Percentiles rank a stretch among this genome's conserved stretches.
Conservation (phyloP, 2,888 invertebrate genomes). For the Cataglyphis cursor region DNA sequence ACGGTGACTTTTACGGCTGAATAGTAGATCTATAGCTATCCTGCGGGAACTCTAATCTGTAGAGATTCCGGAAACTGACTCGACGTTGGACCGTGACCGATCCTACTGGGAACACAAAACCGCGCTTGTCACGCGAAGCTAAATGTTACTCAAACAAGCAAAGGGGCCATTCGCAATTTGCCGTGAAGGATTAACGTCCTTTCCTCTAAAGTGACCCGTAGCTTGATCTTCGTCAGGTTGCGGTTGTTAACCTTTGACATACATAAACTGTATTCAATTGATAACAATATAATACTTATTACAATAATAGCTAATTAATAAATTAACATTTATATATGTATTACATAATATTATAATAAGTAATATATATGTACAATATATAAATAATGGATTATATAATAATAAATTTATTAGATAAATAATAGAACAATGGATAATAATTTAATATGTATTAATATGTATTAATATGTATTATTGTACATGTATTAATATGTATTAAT, state of each 20-base stretch:
- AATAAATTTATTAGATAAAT: neutral
- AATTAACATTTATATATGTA: neutral
- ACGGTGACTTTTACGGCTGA: constrained; percentile 2
- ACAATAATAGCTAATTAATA: neutral
- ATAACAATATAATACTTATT: neutral
- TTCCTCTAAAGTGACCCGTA: constrained; percentile 19
- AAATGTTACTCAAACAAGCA: constrained; percentile 53
- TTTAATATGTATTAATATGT: no score
- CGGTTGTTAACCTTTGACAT: constrained; percentile 46
- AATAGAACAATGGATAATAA: neutral
- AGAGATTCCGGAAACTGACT: constrained; percentile 40
- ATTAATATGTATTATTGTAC: no score
- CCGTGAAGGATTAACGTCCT: constrained; percentile 49
- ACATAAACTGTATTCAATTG: neutral
- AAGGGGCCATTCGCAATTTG: constrained; percentile 28
- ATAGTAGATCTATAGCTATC: constrained; percentile 36
- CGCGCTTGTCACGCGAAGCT: constrained; percentile 54
- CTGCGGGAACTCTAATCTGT: constrained; percentile 36
- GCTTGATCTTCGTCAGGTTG: constrained; percentile 27
- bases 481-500: no score
- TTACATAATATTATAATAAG: no score
- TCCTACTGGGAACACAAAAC: constrained; percentile 53
- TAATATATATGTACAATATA: no score
- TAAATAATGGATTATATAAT: neutral
- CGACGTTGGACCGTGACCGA: constrained; percentile 53